phyloP scores from a whole-genome alignment of 2,797 vertebrate genomes.

The Betta splendens region DNA sequence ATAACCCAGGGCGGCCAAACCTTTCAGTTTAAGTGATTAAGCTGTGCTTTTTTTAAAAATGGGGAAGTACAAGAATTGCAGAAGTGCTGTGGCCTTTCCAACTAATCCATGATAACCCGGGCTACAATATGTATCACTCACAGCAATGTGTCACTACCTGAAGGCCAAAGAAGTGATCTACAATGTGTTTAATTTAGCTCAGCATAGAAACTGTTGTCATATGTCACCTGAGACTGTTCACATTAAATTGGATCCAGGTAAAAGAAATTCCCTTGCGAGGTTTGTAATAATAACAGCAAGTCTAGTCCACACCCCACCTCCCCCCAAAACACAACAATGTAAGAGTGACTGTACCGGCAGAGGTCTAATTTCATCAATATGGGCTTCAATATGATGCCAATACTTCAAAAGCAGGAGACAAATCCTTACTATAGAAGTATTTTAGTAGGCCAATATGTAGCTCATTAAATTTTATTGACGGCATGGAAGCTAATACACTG shows the following conservation, averaged over 20 bases:
- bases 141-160: not conserved
- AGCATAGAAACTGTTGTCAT: no score
- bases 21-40: no score
- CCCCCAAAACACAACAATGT: no score
- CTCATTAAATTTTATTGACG: conserved; percentile 15
- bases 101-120: not conserved
- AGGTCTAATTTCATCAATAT: not conserved
- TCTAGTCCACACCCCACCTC: no score
- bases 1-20: no score
- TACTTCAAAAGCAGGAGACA: not conserved
- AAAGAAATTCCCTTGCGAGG: no score
- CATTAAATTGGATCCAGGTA: no score
- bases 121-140: no score
- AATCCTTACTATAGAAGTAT: conserved; percentile 3
- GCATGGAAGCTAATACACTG: not conserved
- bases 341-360: not conserved
- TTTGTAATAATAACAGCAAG: no score
- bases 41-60: no score
- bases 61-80: conserved; percentile 2
- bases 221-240: no score
- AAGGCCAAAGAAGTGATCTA: conserved; percentile 2
- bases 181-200: no score
- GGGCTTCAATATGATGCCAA: not conserved
- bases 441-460: conserved; percentile 3
- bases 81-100: not conserved